Evolutionary conservation across 2,888 invertebrate genomes (phyloP), one percentile per base, ranked within the genome.

Genomic region (Xestia c-nigrum): DNA sequence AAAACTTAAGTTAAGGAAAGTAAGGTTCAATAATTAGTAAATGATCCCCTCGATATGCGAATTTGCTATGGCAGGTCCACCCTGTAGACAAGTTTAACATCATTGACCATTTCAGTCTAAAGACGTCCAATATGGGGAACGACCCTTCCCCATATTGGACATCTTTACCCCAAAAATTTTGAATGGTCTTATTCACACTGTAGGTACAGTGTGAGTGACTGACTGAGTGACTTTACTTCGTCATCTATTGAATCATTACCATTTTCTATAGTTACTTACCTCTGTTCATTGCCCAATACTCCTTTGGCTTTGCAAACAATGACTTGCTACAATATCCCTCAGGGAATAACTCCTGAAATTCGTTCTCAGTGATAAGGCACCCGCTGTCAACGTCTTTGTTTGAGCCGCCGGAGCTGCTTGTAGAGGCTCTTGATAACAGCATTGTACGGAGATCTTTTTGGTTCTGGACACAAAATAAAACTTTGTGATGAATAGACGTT

Each of bases 361-460:
- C 94, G 0, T 87, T 87, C 76, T 94, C 91, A 9, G 91, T 91
- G 47, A 94, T 91, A 21, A 92, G 72, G n/a, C 78, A 76, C 40
- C 79, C 85, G 16, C 72, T 87, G 0, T 85, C 80, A 2, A 69
- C 68, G 19, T 78, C 79, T 69, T 83, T 86, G 31, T 64, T 73
- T 9, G 81, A 79, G 24, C 81, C 88, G 0, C 81, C 88, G 0
- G 90, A 81, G n/a, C 86, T 83, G 59, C 91, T 92, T 0, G 93
- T 89, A 0, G 93, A 90, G 3, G 88, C 81, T 83, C 89, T 85
- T 16, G 88, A 90, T 12, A 91, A 66, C 19, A 96, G 83, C 95
- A 96, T 95, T 24, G 87, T 92, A 46, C 94, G 90, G 10, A 96
- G 88, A 87, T 95, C 94, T 85, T 95, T 95, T 89, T 96, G 96